Percentiles rank a stretch among this genome's conserved stretches.
These are phyloP conservation scores for Sardina pilchardus DNA, from an alignment of 2,113 vertebrate genomes.

Conservation along the genomic window DNA sequence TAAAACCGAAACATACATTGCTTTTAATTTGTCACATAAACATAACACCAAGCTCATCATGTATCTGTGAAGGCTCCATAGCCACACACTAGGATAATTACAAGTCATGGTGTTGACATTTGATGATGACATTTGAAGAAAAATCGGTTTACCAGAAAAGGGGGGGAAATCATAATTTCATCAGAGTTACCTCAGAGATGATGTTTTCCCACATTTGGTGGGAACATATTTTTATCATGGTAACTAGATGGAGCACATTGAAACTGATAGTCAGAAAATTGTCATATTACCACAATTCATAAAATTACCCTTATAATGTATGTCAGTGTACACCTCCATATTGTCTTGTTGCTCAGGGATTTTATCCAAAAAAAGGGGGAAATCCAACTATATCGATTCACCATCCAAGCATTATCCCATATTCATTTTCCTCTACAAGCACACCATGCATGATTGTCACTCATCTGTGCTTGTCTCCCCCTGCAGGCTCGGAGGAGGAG, in stretches of 20 bases:
- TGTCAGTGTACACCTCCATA: too few relatives aligned
- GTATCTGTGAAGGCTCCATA: background rate
- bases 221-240: too few relatives aligned
- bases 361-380: too few relatives aligned
- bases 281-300: too few relatives aligned
- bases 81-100: background rate
- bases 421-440: background rate
- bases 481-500: constrained; percentile 83
- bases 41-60: background rate
- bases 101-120: background rate
- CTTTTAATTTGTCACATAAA: background rate
- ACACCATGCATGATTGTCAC: background rate
- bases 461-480: constrained; percentile 42
- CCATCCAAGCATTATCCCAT: background rate
- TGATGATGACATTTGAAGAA: background rate
- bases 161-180: background rate
- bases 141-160: background rate
- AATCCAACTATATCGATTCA: background rate
- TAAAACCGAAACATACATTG: background rate
- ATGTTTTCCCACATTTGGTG: too few relatives aligned
- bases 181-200: too few relatives aligned
- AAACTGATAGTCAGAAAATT: too few relatives aligned
- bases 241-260: too few relatives aligned
- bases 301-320: too few relatives aligned
- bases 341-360: too few relatives aligned